Base-by-base conservation (phyloP, 2,888 invertebrate species). In the Cantharis rustica region DNA sequence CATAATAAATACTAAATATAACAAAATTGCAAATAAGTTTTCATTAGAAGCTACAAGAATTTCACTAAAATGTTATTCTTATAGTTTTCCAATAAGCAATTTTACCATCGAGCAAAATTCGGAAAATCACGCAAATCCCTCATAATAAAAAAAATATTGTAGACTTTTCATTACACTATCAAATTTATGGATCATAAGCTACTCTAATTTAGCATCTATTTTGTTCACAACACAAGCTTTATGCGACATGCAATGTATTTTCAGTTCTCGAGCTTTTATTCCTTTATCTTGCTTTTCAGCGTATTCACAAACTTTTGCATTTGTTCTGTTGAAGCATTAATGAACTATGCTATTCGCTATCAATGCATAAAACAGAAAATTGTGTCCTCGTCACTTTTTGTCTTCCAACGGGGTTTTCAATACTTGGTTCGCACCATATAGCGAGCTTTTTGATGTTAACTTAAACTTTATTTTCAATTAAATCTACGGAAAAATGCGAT, bases 281-380 rank as follows among this genome's bases (percentile, higher is more conserved):
- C 87, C 87, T 88, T 88, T 88, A 88, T 88, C 87, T 88, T 85
- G 86, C 86, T 86, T 87, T 88, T 88, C 87, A 87, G 85, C 86
- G 85, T 85, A 84, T 87, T 87, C 81, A 82, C 81, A 79, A 83
- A 83, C 87, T 87, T 88, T 87, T 86, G 84, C 84, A 79, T 82
- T 86, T 87, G 87, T 88, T 87, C 80, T 76, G 80, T 80, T 80
- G 80, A 79, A 80, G 80, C 87, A 86, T 87, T 88, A 87, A 87
- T 86, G 87, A 87, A 87, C 87, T 87, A 87, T 84, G 82, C 83
- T 82, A 80, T 81, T 82, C 85, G 83, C 85, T 86, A 86, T 87
- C 87, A 88, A 86, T 87, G 85, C 85, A 83, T 83, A 84, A 84
- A 85, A 85, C 83, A 85, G 86, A 85, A 86, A 87, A 87, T 86